These are phyloP conservation scores for Drosophila subpulchrella DNA, from an alignment of 1,140 invertebrate species.

Conservation along the genomic window DNA sequence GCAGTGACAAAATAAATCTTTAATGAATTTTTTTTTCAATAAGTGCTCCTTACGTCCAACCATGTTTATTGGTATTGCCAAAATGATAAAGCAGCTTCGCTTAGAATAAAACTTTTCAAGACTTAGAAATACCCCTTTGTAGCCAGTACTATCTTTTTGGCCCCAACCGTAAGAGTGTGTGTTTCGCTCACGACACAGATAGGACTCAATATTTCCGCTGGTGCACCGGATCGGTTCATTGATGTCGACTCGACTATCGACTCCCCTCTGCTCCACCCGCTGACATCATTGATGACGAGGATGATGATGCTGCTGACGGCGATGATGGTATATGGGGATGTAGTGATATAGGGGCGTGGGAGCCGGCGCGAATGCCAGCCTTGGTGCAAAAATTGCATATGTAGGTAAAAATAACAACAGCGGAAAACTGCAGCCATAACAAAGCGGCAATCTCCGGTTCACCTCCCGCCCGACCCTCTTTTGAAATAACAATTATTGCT, in stretches of 20 bases:
- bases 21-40: too few relatives aligned
- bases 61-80: too few relatives aligned
- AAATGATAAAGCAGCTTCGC: too few relatives aligned
- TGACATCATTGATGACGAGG: conserved; percentile 19
- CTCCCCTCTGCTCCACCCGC: conserved; percentile 5
- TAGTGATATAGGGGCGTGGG: neutral
- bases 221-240: conserved; percentile 65
- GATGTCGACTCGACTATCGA: conserved; percentile 60
- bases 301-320: conserved; percentile 16
- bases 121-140: neutral
- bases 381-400: conserved; percentile 70
- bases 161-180: conserved; percentile 12
- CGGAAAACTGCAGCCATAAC: conserved; percentile 61
- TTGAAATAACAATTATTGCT: conserved; percentile 55
- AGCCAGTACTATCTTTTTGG: neutral
- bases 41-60: too few relatives aligned
- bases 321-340: conserved; percentile 18
- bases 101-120: neutral
- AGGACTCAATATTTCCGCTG: conserved; percentile 78
- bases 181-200: conserved; percentile 69
- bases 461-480: neutral
- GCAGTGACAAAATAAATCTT: neutral
- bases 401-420: conserved; percentile 75
- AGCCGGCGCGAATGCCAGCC: conserved; percentile 38
- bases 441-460: conserved; percentile 42